Conservation (phyloP, 2,797 vertebrate species). For the Masticophis lateralis region DNA sequence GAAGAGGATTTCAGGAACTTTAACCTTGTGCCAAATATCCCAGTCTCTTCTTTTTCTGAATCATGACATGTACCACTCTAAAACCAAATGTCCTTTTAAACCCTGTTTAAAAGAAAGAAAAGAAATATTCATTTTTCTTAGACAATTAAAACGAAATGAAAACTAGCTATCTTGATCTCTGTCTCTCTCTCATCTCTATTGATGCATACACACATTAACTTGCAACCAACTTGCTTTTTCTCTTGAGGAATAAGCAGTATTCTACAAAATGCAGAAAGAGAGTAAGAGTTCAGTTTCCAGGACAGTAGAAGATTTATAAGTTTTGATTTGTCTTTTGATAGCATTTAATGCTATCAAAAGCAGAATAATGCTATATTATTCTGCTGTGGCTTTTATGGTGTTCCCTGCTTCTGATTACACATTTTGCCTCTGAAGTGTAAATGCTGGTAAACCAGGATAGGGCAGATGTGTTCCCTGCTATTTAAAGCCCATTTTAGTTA, state of each 20-base stretch:
- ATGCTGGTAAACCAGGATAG: not conserved
- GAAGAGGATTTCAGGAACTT: not conserved
- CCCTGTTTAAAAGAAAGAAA: not conserved
- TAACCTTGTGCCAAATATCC: not conserved
- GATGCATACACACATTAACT: not conserved
- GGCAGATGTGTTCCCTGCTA: not conserved
- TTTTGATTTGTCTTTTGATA: not conserved
- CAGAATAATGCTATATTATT: not conserved
- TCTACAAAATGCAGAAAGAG: not conserved
- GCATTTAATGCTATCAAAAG: not conserved
- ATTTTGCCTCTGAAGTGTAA: not conserved
- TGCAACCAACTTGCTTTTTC: not conserved
- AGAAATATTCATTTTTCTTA: not conserved
- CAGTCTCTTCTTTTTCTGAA: not conserved
- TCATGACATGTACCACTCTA: too few relatives aligned
- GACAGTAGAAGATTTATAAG: not conserved
- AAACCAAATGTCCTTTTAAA: not conserved
- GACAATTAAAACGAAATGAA: not conserved
- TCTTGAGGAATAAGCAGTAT: not conserved
- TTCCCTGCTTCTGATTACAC: not conserved
- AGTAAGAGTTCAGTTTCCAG: not conserved
- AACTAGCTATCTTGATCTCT: not conserved
- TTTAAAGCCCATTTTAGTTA: not conserved
- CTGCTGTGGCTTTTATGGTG: not conserved
- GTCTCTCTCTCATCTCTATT: not conserved